Percentiles rank a stretch among this genome's conserved stretches.
These are phyloP conservation scores for Clytia hemisphaerica DNA, from an alignment of 30 jellyfish, hydroid and myxozoan genomes.

Conservation along the genomic window DNA sequence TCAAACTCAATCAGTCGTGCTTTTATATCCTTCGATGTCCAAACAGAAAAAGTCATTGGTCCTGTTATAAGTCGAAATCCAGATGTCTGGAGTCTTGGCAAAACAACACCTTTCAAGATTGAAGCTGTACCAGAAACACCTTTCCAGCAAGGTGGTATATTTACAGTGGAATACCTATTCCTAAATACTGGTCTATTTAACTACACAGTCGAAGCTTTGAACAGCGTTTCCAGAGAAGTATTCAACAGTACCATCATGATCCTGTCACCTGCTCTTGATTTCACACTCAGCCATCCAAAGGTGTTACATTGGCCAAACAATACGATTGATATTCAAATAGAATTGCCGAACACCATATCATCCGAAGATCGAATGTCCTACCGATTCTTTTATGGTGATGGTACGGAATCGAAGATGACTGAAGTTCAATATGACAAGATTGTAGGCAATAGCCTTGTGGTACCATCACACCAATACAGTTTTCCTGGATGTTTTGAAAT, in stretches of 20 bases:
- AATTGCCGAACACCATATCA: not conserved
- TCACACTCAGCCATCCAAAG: not conserved
- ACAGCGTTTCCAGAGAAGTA: not conserved
- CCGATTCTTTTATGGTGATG: constrained; percentile 8
- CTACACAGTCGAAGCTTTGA: constrained; percentile 5
- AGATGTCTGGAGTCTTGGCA: constrained; percentile 2
- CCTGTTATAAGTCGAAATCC: not conserved
- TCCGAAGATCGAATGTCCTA: not conserved
- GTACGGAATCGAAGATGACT: not conserved
- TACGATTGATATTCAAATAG: not conserved
- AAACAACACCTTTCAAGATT: not conserved
- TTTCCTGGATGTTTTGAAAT: constrained; percentile 15
- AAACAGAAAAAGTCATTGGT: constrained; percentile 1
- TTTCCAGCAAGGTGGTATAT: too few relatives aligned
- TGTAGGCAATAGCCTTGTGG: not conserved
- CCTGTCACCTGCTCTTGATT: not conserved
- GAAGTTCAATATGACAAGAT: not conserved
- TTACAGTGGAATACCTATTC: too few relatives aligned
- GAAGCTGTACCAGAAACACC: not conserved
- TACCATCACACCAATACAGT: constrained; percentile 7
- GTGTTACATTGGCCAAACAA: constrained; percentile 21
- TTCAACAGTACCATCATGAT: not conserved
- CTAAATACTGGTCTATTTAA: not conserved
- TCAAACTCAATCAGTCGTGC: not conserved
- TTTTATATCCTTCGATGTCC: not conserved